Evolutionary conservation across 2,797 vertebrate genomes (phyloP).

Genomic region (Orestias chungarensis): DNA sequence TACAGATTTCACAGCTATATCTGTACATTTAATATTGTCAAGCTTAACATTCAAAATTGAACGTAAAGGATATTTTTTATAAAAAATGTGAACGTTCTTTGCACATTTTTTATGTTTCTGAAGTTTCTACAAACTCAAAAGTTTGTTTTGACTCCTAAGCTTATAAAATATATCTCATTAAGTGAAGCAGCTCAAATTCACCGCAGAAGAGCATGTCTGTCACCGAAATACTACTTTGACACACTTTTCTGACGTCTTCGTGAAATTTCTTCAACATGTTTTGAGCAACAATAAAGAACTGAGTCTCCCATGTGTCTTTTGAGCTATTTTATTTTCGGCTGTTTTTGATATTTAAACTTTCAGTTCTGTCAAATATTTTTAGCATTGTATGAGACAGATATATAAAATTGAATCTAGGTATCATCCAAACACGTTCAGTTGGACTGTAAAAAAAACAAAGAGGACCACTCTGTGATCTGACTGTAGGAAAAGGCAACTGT

Average conservation of each 20-base stretch:
- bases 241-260: constrained; percentile 6
- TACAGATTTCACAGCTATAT: not conserved
- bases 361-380: not conserved
- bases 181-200: not conserved
- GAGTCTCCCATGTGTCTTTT: not conserved
- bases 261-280: not conserved
- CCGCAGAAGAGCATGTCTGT: constrained; percentile 1
- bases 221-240: constrained; percentile 6
- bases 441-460: too few relatives aligned
- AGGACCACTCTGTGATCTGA: too few relatives aligned
- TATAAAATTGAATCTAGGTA: too few relatives aligned
- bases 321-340: not conserved
- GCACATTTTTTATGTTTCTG: not conserved
- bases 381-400: not conserved
- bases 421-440: too few relatives aligned
- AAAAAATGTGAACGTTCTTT: not conserved
- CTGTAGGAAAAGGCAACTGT: too few relatives aligned
- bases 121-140: constrained; percentile 1
- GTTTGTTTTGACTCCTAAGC: constrained; percentile 4
- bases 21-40: not conserved
- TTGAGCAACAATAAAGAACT: not conserved
- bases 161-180: constrained; percentile 7
- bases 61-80: not conserved
- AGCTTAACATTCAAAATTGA: not conserved
- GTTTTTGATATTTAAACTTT: not conserved